Conservation (phyloP, 2,888 invertebrate species). For the Oithona nana region DNA sequence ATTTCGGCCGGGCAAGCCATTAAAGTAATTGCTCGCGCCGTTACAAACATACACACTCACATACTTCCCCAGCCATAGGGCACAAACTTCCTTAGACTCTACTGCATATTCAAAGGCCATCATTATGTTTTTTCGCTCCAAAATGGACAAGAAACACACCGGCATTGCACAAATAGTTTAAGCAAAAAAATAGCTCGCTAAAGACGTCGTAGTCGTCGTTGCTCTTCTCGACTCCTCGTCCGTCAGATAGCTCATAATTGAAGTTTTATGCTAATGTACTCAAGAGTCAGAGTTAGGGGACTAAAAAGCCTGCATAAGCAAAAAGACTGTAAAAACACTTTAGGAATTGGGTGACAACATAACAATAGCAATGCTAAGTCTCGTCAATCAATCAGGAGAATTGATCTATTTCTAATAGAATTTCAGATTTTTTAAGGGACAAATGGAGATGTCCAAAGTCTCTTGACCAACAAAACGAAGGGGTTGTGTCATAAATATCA, state of each 20-base stretch:
- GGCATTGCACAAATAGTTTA: background rate
- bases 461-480: too few relatives aligned
- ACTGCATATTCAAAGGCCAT: background rate
- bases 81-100: background rate
- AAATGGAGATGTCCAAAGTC: too few relatives aligned
- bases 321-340: background rate
- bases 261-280: conserved; percentile 7
- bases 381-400: too few relatives aligned
- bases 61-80: background rate
- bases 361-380: too few relatives aligned
- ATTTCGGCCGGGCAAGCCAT: background rate
- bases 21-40: background rate
- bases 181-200: background rate
- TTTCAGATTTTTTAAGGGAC: too few relatives aligned
- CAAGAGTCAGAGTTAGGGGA: background rate
- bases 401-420: too few relatives aligned
- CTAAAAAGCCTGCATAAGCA: background rate
- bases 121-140: background rate
- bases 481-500: background rate
- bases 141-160: background rate
- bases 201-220: too few relatives aligned
- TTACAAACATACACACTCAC: background rate
- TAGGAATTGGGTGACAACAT: background rate
- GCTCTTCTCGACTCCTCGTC: too few relatives aligned
- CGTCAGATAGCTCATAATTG: conserved; percentile 7